Evolutionary conservation across 2,888 invertebrate species (phyloP).

Genomic region (Cryptosula pallasiana): DNA sequence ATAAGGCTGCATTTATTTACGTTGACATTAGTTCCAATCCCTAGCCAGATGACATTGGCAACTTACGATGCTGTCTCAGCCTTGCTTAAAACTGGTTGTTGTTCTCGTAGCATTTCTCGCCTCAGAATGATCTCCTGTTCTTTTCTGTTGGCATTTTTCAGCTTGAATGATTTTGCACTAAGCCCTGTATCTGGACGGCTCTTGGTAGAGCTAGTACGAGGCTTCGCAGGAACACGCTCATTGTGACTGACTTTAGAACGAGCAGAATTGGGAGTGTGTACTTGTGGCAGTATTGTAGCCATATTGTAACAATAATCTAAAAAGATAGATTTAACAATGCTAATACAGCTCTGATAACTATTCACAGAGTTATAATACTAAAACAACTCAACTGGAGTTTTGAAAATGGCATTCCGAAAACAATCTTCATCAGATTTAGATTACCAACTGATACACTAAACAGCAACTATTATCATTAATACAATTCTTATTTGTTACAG

Average conservation of each 20-base stretch:
- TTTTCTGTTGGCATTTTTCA: slow-evolving; percentile 25
- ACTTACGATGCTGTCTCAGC: slow-evolving; percentile 42
- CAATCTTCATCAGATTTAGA: too few relatives aligned
- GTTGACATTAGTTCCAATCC: too few relatives aligned
- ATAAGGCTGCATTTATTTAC: too few relatives aligned
- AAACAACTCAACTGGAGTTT: too few relatives aligned
- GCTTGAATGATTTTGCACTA: background rate
- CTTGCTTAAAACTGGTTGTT: slow-evolving; percentile 38
- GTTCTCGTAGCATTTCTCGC: slow-evolving; percentile 32
- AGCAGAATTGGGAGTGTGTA: slow-evolving; percentile 2
- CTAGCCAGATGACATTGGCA: too few relatives aligned
- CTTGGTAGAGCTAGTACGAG: slow-evolving; percentile 4
- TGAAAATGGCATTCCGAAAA: too few relatives aligned
- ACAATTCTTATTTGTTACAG: too few relatives aligned
- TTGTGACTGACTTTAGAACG: background rate
- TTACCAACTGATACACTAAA: too few relatives aligned
- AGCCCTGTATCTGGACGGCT: slow-evolving; percentile 12
- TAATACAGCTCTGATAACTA: too few relatives aligned
- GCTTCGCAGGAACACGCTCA: background rate
- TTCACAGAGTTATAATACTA: too few relatives aligned
- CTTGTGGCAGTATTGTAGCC: slow-evolving; percentile 18
- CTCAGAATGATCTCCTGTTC: slow-evolving; percentile 34
- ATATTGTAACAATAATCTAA: background rate
- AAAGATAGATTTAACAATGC: too few relatives aligned
- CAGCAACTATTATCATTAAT: too few relatives aligned